Base-by-base conservation (phyloP, 2,888 invertebrate species). In the Noctua fimbriata region DNA sequence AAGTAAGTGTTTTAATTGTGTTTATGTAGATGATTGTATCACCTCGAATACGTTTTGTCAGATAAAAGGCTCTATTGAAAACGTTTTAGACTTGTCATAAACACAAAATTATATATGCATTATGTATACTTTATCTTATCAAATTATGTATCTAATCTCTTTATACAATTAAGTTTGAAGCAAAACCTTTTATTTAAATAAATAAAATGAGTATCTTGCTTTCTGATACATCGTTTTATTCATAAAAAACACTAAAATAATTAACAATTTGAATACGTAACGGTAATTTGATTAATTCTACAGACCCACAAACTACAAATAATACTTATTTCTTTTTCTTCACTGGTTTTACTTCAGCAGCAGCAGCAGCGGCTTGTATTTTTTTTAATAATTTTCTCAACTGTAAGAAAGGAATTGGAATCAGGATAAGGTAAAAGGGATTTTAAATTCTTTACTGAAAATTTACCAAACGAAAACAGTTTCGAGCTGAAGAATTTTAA, bases 371-470 rank as follows among this genome's bases (percentile, higher is more conserved):
- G 0, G 91, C 92, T 87, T 94, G 93, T 87, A 93, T 92, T 87
- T 94, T 95, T 91, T 93, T 94, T 52, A 91, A 90, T 60, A 94
- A 55, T 87, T 95, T 96, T 79, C 87, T 94, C 80, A 96, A 88
- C 95, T 96, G 90, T 47, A 92, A 91, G 69, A 78, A 69, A 58
- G 66, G 78, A 65, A 69, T 81, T 78, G 85, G 78, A 71, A 69
- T 75, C 94, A 95, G 75, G 69, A 55, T 55, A 69, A 67, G 71
- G 72, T 78, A 58, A 36, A 67, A 70, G 76, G 49, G 44, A 32
- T 18, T 66, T 36, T 47, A 4, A 44, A 70, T 82, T 52, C 12
- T 60, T 60, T 16, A 71, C 16, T 12, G 14, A 69, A 65, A 21
- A 32, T 32, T 36, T 21, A 4, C 63, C 10, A 32, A 3, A 18